Evolutionary conservation across 2,888 invertebrate genomes (phyloP).

Genomic region (Cephus rjabovi): DNA sequence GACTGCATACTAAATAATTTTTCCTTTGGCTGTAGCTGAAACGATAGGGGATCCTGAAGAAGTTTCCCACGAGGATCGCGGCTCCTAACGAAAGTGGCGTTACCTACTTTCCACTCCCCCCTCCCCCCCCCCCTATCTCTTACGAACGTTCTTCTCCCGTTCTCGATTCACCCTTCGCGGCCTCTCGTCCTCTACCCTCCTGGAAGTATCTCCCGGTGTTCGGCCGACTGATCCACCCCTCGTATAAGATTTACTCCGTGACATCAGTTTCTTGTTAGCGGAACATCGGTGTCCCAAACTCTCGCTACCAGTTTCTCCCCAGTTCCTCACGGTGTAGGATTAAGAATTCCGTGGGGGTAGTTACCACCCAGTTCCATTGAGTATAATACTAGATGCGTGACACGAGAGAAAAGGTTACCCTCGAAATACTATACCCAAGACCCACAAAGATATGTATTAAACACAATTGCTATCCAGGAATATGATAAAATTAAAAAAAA

Average conservation of each 20-base stretch:
- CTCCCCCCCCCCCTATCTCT: background rate
- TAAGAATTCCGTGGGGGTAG: conserved; percentile 25
- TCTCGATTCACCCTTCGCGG: conserved; percentile 7
- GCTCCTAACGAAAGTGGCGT: conserved; percentile 23
- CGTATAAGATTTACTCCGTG: conserved; percentile 45
- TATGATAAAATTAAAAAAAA: no score
- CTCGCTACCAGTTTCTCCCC: conserved; percentile 36
- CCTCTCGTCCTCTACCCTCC: conserved; percentile 13
- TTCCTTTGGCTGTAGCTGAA: background rate
- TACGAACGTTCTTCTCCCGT: background rate
- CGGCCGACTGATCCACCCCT: conserved; percentile 28
- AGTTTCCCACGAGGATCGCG: conserved; percentile 26
- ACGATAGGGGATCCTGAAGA: background rate
- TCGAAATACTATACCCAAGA: background rate
- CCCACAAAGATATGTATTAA: background rate
- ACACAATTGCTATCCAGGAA: background rate
- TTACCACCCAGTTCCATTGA: background rate
- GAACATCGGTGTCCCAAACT: conserved; percentile 40
- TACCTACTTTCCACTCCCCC: conserved; percentile 19
- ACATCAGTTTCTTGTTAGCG: conserved; percentile 60
- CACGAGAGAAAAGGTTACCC: background rate
- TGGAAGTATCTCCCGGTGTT: conserved; percentile 16
- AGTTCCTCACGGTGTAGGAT: conserved; percentile 24
- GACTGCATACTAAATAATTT: background rate
- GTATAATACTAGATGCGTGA: background rate